phyloP scores from a whole-genome alignment of 2,113 vertebrate species.

The Notothenia rossii region DNA sequence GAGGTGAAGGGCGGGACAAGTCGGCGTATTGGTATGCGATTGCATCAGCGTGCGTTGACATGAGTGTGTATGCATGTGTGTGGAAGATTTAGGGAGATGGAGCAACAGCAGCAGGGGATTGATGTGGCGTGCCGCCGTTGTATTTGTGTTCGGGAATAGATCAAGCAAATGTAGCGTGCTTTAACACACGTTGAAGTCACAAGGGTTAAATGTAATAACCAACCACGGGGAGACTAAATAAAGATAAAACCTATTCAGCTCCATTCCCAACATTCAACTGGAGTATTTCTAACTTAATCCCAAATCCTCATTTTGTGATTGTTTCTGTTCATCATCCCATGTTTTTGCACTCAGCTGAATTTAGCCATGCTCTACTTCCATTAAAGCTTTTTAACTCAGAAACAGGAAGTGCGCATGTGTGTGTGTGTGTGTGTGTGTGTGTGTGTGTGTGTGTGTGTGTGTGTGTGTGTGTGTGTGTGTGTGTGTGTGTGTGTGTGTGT shows the following conservation, averaged over 20 bases:
- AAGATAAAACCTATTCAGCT: conserved; percentile 44
- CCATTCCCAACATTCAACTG: conserved; percentile 21
- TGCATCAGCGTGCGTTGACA: conserved; percentile 69
- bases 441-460: neutral
- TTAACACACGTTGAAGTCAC: conserved; percentile 55
- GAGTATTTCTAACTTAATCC: conserved; percentile 45
- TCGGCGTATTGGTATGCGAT: conserved; percentile 62
- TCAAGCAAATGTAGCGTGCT: conserved; percentile 67
- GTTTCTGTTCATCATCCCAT: conserved; percentile 41
- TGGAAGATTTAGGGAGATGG: conserved; percentile 44
- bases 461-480: neutral
- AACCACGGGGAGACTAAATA: conserved; percentile 21
- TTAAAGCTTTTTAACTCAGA: conserved; percentile 24
- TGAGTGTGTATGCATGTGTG: conserved; percentile 9
- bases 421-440: conserved; percentile 1
- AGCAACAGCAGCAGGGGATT: conserved; percentile 56
- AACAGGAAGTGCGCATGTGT: no score
- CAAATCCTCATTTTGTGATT: conserved; percentile 45
- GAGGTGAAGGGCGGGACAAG: conserved; percentile 35
- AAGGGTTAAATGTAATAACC: conserved; percentile 60
- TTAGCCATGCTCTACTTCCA: conserved; percentile 34
- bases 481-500: neutral
- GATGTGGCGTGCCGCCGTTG: conserved; percentile 43
- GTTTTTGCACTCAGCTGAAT: conserved; percentile 36
- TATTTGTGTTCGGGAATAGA: conserved; percentile 61